Evolutionary conservation across 2,113 vertebrate species (phyloP).

Genomic region (Strix uralensis): DNA sequence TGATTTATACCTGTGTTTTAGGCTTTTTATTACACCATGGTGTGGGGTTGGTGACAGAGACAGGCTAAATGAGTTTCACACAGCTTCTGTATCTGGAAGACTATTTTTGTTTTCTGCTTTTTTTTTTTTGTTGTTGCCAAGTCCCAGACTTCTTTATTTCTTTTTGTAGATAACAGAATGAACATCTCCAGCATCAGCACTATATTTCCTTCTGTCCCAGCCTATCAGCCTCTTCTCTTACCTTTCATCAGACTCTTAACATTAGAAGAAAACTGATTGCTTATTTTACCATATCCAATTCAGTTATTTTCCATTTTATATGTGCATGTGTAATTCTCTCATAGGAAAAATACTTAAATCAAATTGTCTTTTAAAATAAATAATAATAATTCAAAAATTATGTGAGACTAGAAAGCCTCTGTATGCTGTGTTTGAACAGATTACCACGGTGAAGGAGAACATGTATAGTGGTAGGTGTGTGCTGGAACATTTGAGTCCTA

Average conservation of each 20-base stretch:
- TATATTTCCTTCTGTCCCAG: background rate
- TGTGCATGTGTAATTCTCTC: background rate
- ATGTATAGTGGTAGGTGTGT: background rate
- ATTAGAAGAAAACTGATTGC: background rate
- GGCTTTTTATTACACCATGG: conserved; percentile 30
- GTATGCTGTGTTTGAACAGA: background rate
- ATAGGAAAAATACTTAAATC: background rate
- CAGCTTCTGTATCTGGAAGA: conserved; percentile 14
- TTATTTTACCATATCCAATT: background rate
- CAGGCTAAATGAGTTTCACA: conserved; percentile 45
- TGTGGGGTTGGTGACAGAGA: conserved; percentile 24
- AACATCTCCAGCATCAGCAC: background rate
- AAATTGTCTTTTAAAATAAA: background rate
- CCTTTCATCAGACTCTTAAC: background rate
- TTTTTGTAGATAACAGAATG: background rate
- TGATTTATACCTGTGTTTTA: conserved; percentile 40
- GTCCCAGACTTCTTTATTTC: background rate
- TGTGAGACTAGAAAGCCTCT: background rate
- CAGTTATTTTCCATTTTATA: background rate
- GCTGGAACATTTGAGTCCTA: background rate
- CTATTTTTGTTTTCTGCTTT: background rate
- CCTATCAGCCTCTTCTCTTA: background rate
- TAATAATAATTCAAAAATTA: background rate
- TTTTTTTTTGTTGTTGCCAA: background rate
- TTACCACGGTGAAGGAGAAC: background rate